phyloP scores from a whole-genome alignment of 2,888 invertebrate species.

The Epicampocera succincta region DNA sequence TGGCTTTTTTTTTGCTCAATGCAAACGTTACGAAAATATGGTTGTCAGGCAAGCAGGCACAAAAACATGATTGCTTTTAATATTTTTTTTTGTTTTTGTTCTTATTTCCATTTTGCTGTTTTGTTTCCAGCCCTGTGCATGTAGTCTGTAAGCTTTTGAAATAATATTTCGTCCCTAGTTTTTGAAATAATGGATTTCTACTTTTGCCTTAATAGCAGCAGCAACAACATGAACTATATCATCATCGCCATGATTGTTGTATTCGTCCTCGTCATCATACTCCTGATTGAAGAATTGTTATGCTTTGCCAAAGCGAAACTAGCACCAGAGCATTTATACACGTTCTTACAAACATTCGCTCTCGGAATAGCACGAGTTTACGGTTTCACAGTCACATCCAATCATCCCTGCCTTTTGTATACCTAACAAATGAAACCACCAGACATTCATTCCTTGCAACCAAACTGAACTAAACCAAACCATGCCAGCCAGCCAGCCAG shows the following conservation, averaged over 20 bases:
- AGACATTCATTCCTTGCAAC: constrained; percentile 47
- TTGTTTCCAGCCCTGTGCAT: constrained; percentile 49
- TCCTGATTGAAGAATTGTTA: constrained; percentile 46
- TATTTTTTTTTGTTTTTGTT: constrained; percentile 16
- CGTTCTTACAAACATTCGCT: constrained; percentile 16
- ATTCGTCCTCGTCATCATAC: constrained; percentile 53
- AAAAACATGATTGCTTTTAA: constrained; percentile 59
- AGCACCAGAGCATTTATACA: constrained; percentile 48
- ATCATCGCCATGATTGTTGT: constrained; percentile 62
- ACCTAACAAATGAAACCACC: constrained; percentile 61
- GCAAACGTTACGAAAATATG: constrained; percentile 49
- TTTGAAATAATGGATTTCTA: constrained; percentile 45
- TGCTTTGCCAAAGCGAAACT: constrained; percentile 60
- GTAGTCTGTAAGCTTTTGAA: constrained; percentile 49
- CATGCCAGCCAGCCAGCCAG: constrained; percentile 49
- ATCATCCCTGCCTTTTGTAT: constrained; percentile 62
- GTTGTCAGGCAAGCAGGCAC: constrained; percentile 54
- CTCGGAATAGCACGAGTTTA: constrained; percentile 42
- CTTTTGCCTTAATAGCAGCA: constrained; percentile 43
- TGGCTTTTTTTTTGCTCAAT: neutral
- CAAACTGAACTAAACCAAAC: constrained; percentile 50
- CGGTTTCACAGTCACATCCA: constrained; percentile 62
- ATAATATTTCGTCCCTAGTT: constrained; percentile 54
- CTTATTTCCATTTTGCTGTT: constrained; percentile 31
- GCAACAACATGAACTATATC: constrained; percentile 41